Evolutionary conservation across 2,888 invertebrate species (phyloP).

Genomic region (Fragum whitleyi): DNA sequence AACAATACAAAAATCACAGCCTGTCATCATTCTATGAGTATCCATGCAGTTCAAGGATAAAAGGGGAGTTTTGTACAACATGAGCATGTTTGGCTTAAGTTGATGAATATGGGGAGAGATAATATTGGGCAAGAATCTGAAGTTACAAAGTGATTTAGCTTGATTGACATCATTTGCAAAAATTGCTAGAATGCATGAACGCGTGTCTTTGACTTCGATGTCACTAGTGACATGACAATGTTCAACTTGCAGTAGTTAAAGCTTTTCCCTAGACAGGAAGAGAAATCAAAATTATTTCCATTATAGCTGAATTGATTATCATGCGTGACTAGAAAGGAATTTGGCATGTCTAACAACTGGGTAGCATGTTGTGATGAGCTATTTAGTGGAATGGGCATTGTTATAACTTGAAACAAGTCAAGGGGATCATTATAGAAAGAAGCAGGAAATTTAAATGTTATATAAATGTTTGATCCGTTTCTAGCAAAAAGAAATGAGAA

Average conservation of each 20-base stretch:
- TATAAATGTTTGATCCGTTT: constrained; percentile 34
- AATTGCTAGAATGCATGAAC: constrained; percentile 32
- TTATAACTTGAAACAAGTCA: constrained; percentile 38
- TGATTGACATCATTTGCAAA: constrained; percentile 34
- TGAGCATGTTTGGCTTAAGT: constrained; percentile 18
- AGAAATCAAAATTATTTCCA: constrained; percentile 14
- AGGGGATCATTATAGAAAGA: constrained; percentile 48
- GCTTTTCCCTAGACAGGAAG: constrained; percentile 1
- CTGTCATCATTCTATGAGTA: constrained; percentile 32
- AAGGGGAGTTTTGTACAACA: constrained; percentile 25
- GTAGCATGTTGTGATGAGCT: constrained; percentile 56
- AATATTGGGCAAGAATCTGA: constrained; percentile 37
- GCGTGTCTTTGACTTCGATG: constrained; percentile 12
- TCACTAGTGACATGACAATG: constrained; percentile 28
- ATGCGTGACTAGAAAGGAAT: constrained; percentile 28
- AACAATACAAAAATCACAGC: constrained; percentile 48
- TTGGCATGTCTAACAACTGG: constrained; percentile 50
- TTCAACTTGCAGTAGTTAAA: constrained; percentile 25
- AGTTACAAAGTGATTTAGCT: constrained; percentile 28
- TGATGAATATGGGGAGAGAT: constrained; percentile 39
- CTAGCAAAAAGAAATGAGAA: constrained; percentile 41
- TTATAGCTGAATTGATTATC: constrained; percentile 31
- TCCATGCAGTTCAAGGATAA: constrained; percentile 28
- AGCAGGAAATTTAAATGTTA: constrained; percentile 51
- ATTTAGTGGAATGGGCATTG: constrained; percentile 55